Base-by-base conservation (phyloP, 2,797 vertebrate genomes). In the Champsocephalus esox region DNA sequence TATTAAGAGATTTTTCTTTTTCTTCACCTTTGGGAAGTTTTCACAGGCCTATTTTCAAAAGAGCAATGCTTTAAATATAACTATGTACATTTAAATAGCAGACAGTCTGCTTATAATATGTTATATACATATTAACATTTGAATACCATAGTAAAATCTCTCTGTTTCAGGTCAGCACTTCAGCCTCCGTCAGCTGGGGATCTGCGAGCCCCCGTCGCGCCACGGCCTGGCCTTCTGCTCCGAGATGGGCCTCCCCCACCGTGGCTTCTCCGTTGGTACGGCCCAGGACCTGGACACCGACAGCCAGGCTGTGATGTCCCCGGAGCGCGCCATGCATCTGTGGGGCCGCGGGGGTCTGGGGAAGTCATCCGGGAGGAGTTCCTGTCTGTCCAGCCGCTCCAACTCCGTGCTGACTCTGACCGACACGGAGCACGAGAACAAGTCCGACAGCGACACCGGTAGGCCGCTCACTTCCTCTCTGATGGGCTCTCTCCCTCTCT, bases 401-500 rank as follows among this genome's bases (percentile, higher is more conserved):
- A 99, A 99, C 95, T 99, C 98, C 1, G 97, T 96, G 79, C 96
- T 99, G 90, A 99, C 98, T 14, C 96, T 99, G 49, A 99, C 98
- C 7, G 98, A 99, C 92, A 99, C 98, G 0, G 98, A 99, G 88
- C 98, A 98, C 0, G 98, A 99, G 63, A 99, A 99, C 96, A 99
- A 99, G 94, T 99, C 98, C 0, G 98, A 99, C 96, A 99, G 97
- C 87, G 98, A 99, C 87, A 97, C 93, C 0, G 98, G 98, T 99
- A 95, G 96, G 95, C 71, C 3, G 12, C 51, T 34, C 9, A 21
- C 14, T 57, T 21, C 21, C 16, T 48, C 8, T 50, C 2, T 51
- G 21, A 7, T 49, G 17, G 2, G 17, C 60, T 12, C 3, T 32
- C 28, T 67, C 21, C 14, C 9, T 52, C 41, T 61, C 49, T 46